Conservation (phyloP, 2,888 invertebrate genomes). For the Phragmatobia fuliginosa region DNA sequence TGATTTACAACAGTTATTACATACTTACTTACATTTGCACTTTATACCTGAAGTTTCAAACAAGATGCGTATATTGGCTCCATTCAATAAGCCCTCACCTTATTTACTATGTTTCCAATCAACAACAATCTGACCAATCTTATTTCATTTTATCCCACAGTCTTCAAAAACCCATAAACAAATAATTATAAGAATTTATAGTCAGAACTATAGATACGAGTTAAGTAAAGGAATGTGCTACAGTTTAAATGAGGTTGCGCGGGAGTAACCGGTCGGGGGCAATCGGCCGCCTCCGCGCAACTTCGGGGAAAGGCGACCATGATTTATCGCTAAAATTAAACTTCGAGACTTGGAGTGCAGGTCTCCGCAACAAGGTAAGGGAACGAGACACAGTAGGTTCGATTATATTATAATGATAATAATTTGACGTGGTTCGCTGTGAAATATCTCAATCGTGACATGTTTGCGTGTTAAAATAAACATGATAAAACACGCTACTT, state of each 20-base stretch:
- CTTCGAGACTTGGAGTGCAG: slow-evolving; percentile 50
- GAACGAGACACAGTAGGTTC: slow-evolving; percentile 58
- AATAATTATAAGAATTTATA: slow-evolving; percentile 43
- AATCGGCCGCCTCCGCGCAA: slow-evolving; percentile 73
- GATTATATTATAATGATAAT: slow-evolving; percentile 58
- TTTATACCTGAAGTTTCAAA: too few species aligned
- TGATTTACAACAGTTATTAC: background rate
- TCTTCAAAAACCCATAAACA: slow-evolving; percentile 38
- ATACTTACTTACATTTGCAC: too few species aligned
- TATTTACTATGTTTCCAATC: slow-evolving; percentile 3
- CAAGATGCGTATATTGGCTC: too few species aligned
- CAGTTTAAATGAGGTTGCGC: slow-evolving; percentile 86
- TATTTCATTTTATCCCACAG: slow-evolving; percentile 1
- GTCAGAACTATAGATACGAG: slow-evolving; percentile 68
- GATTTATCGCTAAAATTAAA: slow-evolving; percentile 84
- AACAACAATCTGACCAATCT: background rate
- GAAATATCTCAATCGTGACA: slow-evolving; percentile 59
- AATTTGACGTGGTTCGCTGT: slow-evolving; percentile 54
- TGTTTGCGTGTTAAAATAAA: slow-evolving; percentile 47
- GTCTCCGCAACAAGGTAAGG: slow-evolving; percentile 52
- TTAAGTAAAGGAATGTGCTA: slow-evolving; percentile 82
- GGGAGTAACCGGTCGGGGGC: slow-evolving; percentile 79
- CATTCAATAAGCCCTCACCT: background rate
- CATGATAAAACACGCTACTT: slow-evolving; percentile 37
- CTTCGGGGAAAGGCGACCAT: slow-evolving; percentile 84